phyloP scores from a whole-genome alignment of 2,888 invertebrate species.

The Hydrotaea cyrtoneurina region DNA sequence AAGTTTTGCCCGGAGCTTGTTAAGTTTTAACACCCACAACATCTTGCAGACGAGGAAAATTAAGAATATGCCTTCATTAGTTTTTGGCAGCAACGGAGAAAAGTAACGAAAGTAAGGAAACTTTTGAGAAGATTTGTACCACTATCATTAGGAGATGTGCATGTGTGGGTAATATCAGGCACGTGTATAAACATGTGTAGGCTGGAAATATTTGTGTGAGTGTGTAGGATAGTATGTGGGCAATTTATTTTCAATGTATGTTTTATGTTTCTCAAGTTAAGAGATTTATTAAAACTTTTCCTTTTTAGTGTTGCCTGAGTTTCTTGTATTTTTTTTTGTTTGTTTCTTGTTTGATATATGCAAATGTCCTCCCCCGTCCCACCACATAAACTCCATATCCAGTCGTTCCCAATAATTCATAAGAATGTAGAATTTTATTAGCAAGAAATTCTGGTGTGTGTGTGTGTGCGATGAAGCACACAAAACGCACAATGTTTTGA shows the following conservation, averaged over 20 bases:
- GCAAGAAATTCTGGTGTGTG: not conserved
- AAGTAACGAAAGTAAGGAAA: slow-evolving; percentile 24
- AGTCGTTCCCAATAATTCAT: not conserved
- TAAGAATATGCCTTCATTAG: slow-evolving; percentile 59
- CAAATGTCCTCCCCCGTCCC: not conserved
- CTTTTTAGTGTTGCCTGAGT: slow-evolving; percentile 1
- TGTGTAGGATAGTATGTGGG: slow-evolving; percentile 32
- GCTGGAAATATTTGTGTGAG: slow-evolving; percentile 8
- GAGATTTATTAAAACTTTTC: slow-evolving; percentile 57
- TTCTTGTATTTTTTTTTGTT: too few species aligned
- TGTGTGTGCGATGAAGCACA: not conserved
- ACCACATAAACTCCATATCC: not conserved
- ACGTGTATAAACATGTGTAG: slow-evolving; percentile 1
- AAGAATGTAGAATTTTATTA: not conserved
- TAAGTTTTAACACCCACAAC: slow-evolving; percentile 37
- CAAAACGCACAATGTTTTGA: too few species aligned
- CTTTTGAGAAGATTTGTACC: slow-evolving; percentile 21
- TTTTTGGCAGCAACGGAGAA: not conserved
- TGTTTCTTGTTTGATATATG: not conserved
- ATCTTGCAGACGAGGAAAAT: slow-evolving; percentile 17
- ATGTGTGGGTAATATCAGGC: not conserved
- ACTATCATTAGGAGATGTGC: slow-evolving; percentile 21
- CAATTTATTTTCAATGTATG: slow-evolving; percentile 53
- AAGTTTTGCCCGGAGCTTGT: slow-evolving; percentile 28
- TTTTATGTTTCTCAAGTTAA: slow-evolving; percentile 46